Percentiles rank a stretch among this genome's conserved stretches.
phyloP scores from a whole-genome alignment of 2,797 vertebrate genomes.

The Thaleichthys pacificus region DNA sequence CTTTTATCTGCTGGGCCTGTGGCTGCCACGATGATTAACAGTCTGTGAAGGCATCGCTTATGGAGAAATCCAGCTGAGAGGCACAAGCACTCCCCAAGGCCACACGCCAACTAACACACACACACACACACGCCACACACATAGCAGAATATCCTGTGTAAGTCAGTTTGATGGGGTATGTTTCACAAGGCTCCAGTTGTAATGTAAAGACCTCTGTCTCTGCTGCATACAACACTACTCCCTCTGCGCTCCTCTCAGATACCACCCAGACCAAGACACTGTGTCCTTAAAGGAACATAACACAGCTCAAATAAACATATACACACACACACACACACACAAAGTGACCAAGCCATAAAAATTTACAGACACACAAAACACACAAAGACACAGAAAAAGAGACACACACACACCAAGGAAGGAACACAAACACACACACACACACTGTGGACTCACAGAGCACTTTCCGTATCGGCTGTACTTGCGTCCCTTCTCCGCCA shows the following conservation, averaged over 20 bases:
- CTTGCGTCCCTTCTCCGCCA: constrained; percentile 93
- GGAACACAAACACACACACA: constrained; percentile 1
- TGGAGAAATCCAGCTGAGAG: background rate
- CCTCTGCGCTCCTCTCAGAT: background rate
- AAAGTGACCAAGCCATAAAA: background rate
- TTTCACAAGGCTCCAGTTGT: background rate
- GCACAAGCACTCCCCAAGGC: background rate
- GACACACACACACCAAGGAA: background rate
- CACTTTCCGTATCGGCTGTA: constrained; percentile 96
- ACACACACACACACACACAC: background rate
- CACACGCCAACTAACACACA: background rate
- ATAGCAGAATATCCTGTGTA: background rate
- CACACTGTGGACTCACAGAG: constrained; percentile 78
- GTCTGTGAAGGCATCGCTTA: constrained; percentile 3
- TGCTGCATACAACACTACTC: background rate
- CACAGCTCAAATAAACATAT: background rate
- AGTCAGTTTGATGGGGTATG: background rate
- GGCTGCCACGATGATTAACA: background rate
- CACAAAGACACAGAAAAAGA: constrained; percentile 10
- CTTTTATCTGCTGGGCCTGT: background rate
- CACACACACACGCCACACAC: background rate
- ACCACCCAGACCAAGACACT: constrained; percentile 1
- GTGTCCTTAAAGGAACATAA: background rate
- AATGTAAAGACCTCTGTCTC: background rate
- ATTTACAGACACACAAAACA: background rate